These are phyloP conservation scores for Leptinotarsa rubiginosa DNA, from an alignment of 2,888 invertebrate species.

Conservation along the genomic window DNA sequence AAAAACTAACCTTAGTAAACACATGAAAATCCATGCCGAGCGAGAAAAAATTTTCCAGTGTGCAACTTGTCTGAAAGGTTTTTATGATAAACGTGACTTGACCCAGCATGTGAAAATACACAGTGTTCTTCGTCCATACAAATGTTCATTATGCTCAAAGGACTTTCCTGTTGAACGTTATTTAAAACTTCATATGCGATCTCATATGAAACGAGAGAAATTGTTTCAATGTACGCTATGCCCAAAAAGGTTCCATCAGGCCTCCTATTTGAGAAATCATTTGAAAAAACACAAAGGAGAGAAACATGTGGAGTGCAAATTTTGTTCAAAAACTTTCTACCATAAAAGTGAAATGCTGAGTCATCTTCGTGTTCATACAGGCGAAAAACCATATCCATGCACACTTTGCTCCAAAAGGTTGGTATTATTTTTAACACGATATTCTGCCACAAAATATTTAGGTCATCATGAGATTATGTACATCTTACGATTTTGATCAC, in stretches of 20 bases:
- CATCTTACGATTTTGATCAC: no score
- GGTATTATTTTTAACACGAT: not conserved
- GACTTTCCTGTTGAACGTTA: not conserved
- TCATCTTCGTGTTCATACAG: constrained; percentile 12
- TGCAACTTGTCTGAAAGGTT: constrained; percentile 14
- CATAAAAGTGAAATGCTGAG: not conserved
- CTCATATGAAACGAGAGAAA: not conserved
- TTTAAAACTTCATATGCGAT: not conserved
- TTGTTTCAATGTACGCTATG: not conserved
- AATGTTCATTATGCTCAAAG: not conserved
- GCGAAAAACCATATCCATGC: constrained; percentile 7
- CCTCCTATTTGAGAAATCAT: constrained; percentile 2
- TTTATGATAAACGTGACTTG: not conserved
- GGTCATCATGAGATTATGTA: not conserved
- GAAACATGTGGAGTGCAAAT: not conserved
- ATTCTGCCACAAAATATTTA: not conserved
- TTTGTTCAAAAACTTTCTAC: constrained; percentile 3
- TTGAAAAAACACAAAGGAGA: constrained; percentile 1
- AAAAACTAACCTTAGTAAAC: not conserved
- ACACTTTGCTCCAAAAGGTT: constrained; percentile 5
- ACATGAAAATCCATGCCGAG: constrained; percentile 1
- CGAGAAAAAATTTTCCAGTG: constrained; percentile 4
- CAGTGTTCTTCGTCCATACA: not conserved
- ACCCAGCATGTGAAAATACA: not conserved
- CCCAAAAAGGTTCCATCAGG: not conserved